These are phyloP conservation scores for Esox lucius DNA, from an alignment of 2,797 vertebrate genomes.

Conservation along the genomic window DNA sequence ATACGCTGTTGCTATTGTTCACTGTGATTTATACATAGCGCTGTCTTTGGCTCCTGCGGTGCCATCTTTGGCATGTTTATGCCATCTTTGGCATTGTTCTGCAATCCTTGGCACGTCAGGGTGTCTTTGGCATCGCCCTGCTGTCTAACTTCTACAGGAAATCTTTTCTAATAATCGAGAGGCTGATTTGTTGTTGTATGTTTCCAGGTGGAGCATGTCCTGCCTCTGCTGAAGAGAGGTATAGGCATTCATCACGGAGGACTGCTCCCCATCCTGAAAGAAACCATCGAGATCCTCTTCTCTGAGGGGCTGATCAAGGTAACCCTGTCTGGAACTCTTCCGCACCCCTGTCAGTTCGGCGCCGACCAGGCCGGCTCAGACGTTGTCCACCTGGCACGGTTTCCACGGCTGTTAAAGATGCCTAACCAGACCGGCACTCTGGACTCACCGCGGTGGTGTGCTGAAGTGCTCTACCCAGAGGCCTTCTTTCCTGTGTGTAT, in stretches of 20 bases:
- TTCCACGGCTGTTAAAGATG: background rate
- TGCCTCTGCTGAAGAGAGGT: constrained; percentile 92
- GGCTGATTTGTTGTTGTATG: background rate
- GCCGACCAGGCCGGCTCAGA: background rate
- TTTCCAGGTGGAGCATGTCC: constrained; percentile 92
- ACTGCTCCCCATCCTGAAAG: constrained; percentile 94
- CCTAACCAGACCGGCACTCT: background rate
- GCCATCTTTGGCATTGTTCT: too few species aligned
- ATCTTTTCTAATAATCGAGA: background rate
- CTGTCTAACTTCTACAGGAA: background rate
- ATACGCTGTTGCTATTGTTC: background rate
- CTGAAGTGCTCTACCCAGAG: background rate
- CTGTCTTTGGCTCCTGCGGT: background rate
- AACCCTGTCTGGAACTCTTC: constrained; percentile 7
- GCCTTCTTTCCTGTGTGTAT: background rate
- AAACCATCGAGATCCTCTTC: constrained; percentile 98
- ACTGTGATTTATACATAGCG: background rate
- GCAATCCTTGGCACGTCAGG: too few species aligned
- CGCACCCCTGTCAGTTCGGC: background rate
- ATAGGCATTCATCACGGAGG: constrained; percentile 97
- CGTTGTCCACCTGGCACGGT: background rate
- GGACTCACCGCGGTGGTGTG: background rate
- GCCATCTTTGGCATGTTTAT: background rate
- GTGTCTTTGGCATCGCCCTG: background rate
- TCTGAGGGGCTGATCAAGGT: constrained; percentile 97